Evolutionary conservation across 2,113 vertebrate species (phyloP).

Genomic region (Polypterus senegalus): DNA sequence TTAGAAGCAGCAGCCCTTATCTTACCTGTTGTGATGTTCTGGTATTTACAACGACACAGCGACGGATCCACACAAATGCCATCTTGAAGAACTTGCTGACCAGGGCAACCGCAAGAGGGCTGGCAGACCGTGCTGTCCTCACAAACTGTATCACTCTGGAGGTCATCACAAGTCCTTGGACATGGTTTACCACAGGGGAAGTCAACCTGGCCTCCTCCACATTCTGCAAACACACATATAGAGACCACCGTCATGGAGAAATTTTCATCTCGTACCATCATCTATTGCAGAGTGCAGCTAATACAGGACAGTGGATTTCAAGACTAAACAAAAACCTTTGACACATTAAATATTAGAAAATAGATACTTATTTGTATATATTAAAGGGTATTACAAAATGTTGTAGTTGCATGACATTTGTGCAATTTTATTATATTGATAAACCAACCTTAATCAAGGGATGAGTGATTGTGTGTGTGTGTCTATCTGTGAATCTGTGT

Average conservation of each 20-base stretch:
- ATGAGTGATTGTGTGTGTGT: too few relatives aligned
- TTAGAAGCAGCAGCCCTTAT: neutral
- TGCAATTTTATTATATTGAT: too few relatives aligned
- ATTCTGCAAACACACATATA: conserved; percentile 40
- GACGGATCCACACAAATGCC: conserved; percentile 45
- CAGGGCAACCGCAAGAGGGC: conserved; percentile 57
- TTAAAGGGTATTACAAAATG: too few relatives aligned
- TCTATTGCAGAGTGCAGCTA: too few relatives aligned
- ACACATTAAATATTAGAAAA: too few relatives aligned
- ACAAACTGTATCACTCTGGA: conserved; percentile 53
- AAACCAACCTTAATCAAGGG: too few relatives aligned
- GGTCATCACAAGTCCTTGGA: conserved; percentile 67
- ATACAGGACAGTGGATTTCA: too few relatives aligned
- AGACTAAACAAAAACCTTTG: too few relatives aligned
- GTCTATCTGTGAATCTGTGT: too few relatives aligned
- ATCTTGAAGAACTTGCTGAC: conserved; percentile 55
- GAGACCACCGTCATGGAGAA: neutral
- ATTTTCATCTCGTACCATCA: too few relatives aligned
- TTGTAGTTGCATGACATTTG: too few relatives aligned
- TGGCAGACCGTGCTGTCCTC: conserved; percentile 39
- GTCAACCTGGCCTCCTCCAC: conserved; percentile 45
- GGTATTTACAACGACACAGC: conserved; percentile 62
- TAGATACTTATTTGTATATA: too few relatives aligned
- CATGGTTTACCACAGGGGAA: conserved; percentile 60
- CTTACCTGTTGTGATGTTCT: conserved; percentile 44